These are phyloP conservation scores for Scatophagus argus DNA, from an alignment of 2,113 vertebrate species.

Conservation along the genomic window DNA sequence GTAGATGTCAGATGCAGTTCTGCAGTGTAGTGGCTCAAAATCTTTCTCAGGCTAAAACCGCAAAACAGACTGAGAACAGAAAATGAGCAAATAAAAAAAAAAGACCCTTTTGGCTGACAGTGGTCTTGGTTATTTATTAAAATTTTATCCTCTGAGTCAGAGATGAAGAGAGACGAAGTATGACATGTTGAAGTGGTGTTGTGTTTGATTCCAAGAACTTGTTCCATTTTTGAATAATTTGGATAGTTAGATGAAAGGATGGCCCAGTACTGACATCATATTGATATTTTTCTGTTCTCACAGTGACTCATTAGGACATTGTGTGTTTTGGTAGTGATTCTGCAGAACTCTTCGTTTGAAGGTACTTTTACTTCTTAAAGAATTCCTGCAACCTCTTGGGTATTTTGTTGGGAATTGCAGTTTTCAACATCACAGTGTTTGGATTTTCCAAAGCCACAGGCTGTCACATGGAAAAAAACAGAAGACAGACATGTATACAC, in stretches of 20 bases:
- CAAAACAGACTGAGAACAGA: background rate
- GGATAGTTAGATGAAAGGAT: conserved; percentile 9
- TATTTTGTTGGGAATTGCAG: background rate
- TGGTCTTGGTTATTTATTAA: background rate
- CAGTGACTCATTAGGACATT: background rate
- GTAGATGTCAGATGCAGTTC: conserved; percentile 60
- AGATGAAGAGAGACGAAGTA: background rate
- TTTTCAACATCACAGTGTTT: background rate
- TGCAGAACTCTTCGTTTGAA: background rate
- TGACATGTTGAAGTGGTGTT: conserved; percentile 16
- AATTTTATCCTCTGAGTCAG: background rate
- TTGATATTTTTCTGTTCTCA: background rate
- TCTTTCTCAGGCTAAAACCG: conserved; percentile 12
- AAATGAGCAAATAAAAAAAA: background rate
- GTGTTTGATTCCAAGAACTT: conserved; percentile 7
- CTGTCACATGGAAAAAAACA: background rate
- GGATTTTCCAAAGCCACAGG: background rate
- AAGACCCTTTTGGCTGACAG: background rate
- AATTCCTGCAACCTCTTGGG: background rate
- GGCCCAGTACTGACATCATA: background rate
- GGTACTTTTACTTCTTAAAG: background rate
- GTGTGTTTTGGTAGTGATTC: background rate
- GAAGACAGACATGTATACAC: conserved; percentile 5
- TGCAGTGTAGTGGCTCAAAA: conserved; percentile 48
- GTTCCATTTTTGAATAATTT: conserved; percentile 22